These are phyloP conservation scores for Nasonia giraulti DNA, from an alignment of 1,140 invertebrate species.

Conservation along the genomic window DNA sequence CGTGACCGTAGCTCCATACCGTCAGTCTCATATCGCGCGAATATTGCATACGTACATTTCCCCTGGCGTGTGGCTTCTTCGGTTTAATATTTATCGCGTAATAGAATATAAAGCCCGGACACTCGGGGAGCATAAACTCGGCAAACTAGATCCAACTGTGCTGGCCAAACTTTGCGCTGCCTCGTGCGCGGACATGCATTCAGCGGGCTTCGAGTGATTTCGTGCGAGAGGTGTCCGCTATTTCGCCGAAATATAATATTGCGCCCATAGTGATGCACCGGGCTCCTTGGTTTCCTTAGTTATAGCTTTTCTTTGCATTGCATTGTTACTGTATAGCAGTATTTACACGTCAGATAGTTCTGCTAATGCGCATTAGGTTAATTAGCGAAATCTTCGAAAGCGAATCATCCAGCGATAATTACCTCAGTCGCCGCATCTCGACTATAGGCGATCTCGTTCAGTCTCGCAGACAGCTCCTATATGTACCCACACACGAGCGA, in stretches of 20 bases:
- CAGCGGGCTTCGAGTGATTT: not conserved
- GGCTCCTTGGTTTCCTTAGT: no score
- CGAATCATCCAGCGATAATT: not conserved
- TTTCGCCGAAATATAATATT: not conserved
- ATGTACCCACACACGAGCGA: not conserved
- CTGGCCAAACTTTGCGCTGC: constrained; percentile 55
- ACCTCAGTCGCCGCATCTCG: not conserved
- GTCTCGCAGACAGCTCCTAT: not conserved
- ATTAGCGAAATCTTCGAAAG: not conserved
- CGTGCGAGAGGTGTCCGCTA: not conserved
- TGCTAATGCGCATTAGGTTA: not conserved
- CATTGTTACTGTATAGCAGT: not conserved
- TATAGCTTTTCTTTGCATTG: no score
- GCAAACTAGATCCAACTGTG: constrained; percentile 66
- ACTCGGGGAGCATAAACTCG: constrained; percentile 62
- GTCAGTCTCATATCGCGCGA: not conserved
- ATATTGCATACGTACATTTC: not conserved
- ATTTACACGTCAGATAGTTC: not conserved
- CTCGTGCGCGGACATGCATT: not conserved
- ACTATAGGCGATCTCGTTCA: not conserved
- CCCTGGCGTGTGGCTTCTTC: constrained; percentile 10
- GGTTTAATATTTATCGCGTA: constrained; percentile 68
- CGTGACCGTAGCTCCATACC: not conserved
- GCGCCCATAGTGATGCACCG: no score
- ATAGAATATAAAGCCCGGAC: constrained; percentile 62